Base-by-base conservation (phyloP, 2,797 vertebrate species). In the Austrolebias charrua region DNA sequence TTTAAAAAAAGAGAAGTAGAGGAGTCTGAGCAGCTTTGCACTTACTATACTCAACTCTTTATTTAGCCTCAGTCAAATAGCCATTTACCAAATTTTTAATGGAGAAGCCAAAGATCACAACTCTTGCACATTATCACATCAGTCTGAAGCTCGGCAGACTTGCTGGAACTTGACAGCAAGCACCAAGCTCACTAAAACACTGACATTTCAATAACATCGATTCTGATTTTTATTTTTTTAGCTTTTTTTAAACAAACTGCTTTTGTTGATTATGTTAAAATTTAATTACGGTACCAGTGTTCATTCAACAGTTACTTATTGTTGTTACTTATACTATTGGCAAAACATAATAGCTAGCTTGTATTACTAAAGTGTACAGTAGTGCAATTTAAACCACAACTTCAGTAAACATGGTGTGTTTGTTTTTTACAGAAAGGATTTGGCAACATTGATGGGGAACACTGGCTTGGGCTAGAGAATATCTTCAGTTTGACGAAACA, bases 391-490 rank as follows among this genome's bases (percentile, higher is more conserved):
- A 29, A 61, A 42, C 31, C 56, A 35, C 29, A 58, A 16, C n/a
- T 28, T 13, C 55, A 46, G 44, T 40, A 40, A 58, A 47, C 59
- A 13, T 12, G 38, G 29, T 18, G 11, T 4, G 11, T 9, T 55
- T 52, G 6, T 70, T 19, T 15, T 63, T 20, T 68, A 80, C 91
- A 99, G 97, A 98, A 93, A 95, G 97, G 97, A 28, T 99, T 99
- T 88, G 98, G 98, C 60, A 98, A 99, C 87, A 95, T 95, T 13
- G 96, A 97, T 4, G 93, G 95, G 4, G 98, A 99, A 63, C 96
- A 98, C 71, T 99, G 98, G 98, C 92, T 99, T 55, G 98, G 98
- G 19, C 84, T 99, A 66, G 96, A 98, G 73, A 96, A 96, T 49
- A 99, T 98, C 86, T 96, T 95, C 81, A 91, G 93, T 89, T 89